A percentile compares a stretch with the other conserved stretches of the same genome.
Evolutionary conservation across 2,113 vertebrate genomes (phyloP).

Genomic region (Perca flavescens): DNA sequence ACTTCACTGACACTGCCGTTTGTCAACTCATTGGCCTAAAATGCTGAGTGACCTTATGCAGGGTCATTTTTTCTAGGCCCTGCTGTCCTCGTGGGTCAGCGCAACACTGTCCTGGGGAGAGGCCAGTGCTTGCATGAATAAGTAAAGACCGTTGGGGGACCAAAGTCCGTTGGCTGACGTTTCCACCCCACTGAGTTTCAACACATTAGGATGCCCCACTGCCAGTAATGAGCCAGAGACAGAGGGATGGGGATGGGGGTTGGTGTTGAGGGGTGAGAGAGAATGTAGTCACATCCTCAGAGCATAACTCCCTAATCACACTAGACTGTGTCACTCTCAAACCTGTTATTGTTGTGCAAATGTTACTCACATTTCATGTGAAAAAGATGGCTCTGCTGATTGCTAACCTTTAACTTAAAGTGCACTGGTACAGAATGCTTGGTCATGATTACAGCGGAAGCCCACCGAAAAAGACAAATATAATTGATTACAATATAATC

Average conservation of each 20-base stretch:
- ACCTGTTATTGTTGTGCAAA: slow-evolving; percentile 71
- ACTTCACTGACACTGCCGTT: slow-evolving; percentile 31
- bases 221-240: slow-evolving; percentile 77
- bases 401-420: slow-evolving; percentile 21
- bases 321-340: slow-evolving; percentile 50
- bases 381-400: slow-evolving; percentile 27
- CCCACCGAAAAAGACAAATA: background rate
- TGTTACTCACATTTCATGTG: slow-evolving; percentile 26
- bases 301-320: slow-evolving; percentile 51
- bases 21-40: slow-evolving; percentile 64
- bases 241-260: slow-evolving; percentile 47
- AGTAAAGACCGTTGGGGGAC: slow-evolving; percentile 81
- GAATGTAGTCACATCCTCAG: slow-evolving; percentile 49
- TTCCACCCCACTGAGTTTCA: slow-evolving; percentile 80
- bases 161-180: slow-evolving; percentile 79
- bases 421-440: background rate
- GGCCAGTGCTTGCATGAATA: slow-evolving; percentile 81
- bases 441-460: background rate
- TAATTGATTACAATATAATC: background rate
- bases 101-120: slow-evolving; percentile 76
- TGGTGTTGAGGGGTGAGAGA: slow-evolving; percentile 32
- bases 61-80: slow-evolving; percentile 64
- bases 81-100: slow-evolving; percentile 69
- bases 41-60: slow-evolving; percentile 60
- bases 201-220: slow-evolving; percentile 82